Evolutionary conservation across 2,113 vertebrate genomes (phyloP).

Genomic region (Phrynosoma blainvillii): DNA sequence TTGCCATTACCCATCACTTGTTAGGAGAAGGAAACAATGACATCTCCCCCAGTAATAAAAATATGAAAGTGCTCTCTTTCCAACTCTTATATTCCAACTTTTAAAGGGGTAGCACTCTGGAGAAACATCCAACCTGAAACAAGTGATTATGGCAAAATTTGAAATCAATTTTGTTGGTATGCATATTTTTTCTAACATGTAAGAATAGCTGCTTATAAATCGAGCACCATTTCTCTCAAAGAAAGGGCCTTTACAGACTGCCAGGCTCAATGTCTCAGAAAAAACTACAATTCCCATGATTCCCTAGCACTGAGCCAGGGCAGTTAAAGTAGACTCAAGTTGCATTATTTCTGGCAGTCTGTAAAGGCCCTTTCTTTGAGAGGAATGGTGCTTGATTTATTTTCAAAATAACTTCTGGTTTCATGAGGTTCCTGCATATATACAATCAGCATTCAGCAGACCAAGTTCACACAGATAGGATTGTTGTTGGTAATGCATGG

Average conservation of each 20-base stretch:
- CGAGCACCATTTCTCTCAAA: background rate
- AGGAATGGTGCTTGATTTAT: background rate
- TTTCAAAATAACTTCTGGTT: background rate
- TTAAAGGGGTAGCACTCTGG: background rate
- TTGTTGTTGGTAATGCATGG: no score
- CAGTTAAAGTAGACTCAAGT: no score
- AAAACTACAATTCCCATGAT: no score
- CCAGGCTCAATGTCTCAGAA: no score
- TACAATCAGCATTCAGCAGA: no score
- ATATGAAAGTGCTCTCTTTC: background rate
- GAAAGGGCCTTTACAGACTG: background rate
- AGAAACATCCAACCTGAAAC: background rate
- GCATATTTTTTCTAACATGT: background rate
- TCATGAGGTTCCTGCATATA: background rate
- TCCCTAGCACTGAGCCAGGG: no score
- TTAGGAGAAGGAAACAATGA: background rate
- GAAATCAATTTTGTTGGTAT: background rate
- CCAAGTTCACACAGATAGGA: no score
- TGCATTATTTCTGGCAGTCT: no score
- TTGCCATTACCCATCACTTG: background rate
- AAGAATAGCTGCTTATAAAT: background rate
- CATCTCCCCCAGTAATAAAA: background rate
- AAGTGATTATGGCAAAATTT: background rate
- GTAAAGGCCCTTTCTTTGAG: background rate
- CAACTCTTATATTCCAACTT: background rate